phyloP scores from a whole-genome alignment of 2,888 invertebrate species.

The Melipona bicolor region DNA sequence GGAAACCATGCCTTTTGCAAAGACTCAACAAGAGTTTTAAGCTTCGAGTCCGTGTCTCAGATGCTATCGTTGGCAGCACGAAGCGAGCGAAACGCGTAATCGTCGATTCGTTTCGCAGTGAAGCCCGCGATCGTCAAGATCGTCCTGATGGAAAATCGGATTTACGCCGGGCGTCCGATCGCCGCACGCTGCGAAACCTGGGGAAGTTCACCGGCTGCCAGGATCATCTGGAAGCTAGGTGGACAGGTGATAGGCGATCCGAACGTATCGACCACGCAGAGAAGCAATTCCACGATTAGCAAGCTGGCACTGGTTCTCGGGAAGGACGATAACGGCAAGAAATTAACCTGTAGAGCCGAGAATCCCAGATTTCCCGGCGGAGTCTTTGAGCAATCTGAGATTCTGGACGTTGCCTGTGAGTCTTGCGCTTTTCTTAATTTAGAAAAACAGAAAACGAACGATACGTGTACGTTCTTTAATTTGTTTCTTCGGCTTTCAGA shows the following conservation, averaged over 20 bases:
- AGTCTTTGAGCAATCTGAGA: constrained; percentile 91
- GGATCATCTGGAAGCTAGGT: constrained; percentile 92
- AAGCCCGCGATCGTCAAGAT: constrained; percentile 92
- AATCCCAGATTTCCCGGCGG: constrained; percentile 95
- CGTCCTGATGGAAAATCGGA: constrained; percentile 89
- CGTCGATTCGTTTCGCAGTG: constrained; percentile 85
- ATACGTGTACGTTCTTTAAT: constrained; percentile 51
- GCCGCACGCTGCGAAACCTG: constrained; percentile 92
- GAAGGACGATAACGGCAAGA: constrained; percentile 92
- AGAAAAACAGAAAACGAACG: background rate
- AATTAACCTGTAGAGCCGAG: constrained; percentile 93
- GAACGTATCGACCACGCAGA: constrained; percentile 86
- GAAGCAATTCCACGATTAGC: constrained; percentile 87
- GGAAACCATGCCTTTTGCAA: too few relatives aligned
- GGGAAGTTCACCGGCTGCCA: constrained; percentile 93
- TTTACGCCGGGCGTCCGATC: constrained; percentile 90
- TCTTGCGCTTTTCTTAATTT: constrained; percentile 69
- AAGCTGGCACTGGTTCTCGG: constrained; percentile 90
- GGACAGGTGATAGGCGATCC: constrained; percentile 88
- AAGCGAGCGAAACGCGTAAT: background rate
- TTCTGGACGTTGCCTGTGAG: constrained; percentile 94
- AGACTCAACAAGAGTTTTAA: too few relatives aligned
- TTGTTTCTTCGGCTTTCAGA: constrained; percentile 84
- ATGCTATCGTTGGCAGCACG: too few relatives aligned
- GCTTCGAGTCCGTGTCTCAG: too few relatives aligned